Base-by-base conservation (phyloP, 2,113 vertebrate genomes). In the Pseudorhombus dupliciocellatus region DNA sequence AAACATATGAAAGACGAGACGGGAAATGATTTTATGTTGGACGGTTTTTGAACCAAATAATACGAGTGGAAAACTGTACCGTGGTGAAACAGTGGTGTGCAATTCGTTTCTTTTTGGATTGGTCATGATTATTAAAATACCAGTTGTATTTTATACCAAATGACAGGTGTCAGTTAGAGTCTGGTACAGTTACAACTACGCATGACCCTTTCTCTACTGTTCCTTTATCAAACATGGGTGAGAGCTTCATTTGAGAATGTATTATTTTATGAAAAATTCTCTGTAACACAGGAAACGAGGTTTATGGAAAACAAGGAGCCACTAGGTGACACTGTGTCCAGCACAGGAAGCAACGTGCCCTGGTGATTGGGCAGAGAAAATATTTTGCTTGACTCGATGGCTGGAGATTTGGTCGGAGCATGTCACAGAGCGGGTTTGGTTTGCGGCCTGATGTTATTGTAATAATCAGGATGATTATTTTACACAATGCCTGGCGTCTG, bases 311-410 rank as follows among this genome's bases (percentile, higher is more conserved):
- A 91, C 78, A 83, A 77, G 60, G 7, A 87, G 70, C 73, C 72
- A 74, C 44, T 77, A 75, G 86, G 85, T 87, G 82, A 85, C 82
- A 65, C 69, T 70, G 81, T 67, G 69, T 87, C 68, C 78, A 57
- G 86, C 75, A 75, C 89, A 92, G 92, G 92, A 93, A 92, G 77
- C 75, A 63, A 87, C 83, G 85, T 88, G 84, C 87, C 80, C 79
- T 62, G 66, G 34, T 58, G 92, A 92, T 86, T 90, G 89, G 83
- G 80, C 53, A 93, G 82, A 88, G 88, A 91, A 93, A 93, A 93
- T 89, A 89, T 91, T 93, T 90, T 77, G 79, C 77, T 88, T 79
- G 79, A 89, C 85, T 84, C 25, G 73, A 80, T 84, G 84, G 82
- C 65, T 87, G 75, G 73, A 88, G 81, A 77, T 84, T 83, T 84